A percentile compares a stretch with the other conserved stretches of the same genome.
These are phyloP conservation scores for Atlantisia rogersi DNA, from an alignment of 2,113 vertebrate species.

Conservation along the genomic window DNA sequence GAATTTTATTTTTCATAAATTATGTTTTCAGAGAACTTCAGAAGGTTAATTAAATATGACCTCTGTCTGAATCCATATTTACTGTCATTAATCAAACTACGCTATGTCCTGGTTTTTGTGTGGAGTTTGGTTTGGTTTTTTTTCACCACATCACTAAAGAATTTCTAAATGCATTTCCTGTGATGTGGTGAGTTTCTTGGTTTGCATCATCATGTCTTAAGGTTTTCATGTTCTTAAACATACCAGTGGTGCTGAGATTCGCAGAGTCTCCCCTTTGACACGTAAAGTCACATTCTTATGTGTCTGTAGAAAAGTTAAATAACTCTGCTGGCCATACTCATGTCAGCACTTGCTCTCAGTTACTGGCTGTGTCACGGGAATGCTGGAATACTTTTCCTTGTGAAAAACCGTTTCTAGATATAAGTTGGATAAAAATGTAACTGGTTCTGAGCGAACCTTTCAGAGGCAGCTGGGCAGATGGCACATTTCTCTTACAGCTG, in stretches of 20 bases:
- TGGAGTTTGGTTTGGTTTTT: background rate
- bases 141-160: background rate
- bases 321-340: background rate
- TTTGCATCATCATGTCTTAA: background rate
- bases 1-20: background rate
- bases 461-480: background rate
- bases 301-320: background rate
- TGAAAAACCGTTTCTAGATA: background rate
- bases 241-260: background rate
- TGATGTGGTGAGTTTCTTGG: background rate
- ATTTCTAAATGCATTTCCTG: background rate
- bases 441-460: background rate
- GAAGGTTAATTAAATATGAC: background rate
- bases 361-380: background rate
- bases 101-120: background rate
- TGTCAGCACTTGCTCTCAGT: background rate
- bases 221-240: background rate
- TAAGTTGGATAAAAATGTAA: background rate
- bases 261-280: background rate
- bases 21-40: background rate
- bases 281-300: background rate
- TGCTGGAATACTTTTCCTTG: background rate
- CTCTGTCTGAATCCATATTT: background rate
- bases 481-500: background rate
- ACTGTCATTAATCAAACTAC: conserved; percentile 1